Percentiles rank a stretch among this genome's conserved stretches.
Conservation (phyloP, 2,113 vertebrate species). For the Thalassoma bifasciatum region DNA sequence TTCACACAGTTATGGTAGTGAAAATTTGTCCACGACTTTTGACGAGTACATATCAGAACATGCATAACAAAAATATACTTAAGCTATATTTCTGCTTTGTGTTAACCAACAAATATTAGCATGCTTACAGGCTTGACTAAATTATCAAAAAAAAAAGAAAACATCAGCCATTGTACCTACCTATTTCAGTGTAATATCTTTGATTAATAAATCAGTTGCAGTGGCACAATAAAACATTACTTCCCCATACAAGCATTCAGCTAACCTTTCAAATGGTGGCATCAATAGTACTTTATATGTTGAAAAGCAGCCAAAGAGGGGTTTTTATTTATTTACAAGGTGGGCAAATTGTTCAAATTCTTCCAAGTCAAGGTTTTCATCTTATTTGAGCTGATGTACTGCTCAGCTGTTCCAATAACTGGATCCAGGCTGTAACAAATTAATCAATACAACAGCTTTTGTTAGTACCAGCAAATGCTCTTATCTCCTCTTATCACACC, state of each 20-base stretch:
- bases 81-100: background rate
- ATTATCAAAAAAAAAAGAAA: too few species aligned
- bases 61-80: background rate
- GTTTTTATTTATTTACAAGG: too few species aligned
- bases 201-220: too few species aligned
- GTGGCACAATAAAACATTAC: too few species aligned
- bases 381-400: background rate
- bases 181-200: too few species aligned
- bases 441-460: slow-evolving; percentile 21
- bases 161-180: too few species aligned
- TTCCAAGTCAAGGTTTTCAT: too few species aligned
- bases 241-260: too few species aligned
- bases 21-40: background rate
- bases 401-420: background rate
- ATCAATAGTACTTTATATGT: background rate
- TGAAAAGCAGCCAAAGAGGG: too few species aligned
- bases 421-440: background rate
- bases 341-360: too few species aligned
- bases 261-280: too few species aligned
- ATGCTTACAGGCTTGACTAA: background rate
- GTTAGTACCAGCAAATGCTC: slow-evolving; percentile 8
- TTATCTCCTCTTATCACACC: slow-evolving; percentile 31
- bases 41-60: background rate
- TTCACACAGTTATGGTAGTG: background rate
- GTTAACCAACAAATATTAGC: background rate